Evolutionary conservation across 1,140 invertebrate species (phyloP).

Genomic region (Solen grandis): DNA sequence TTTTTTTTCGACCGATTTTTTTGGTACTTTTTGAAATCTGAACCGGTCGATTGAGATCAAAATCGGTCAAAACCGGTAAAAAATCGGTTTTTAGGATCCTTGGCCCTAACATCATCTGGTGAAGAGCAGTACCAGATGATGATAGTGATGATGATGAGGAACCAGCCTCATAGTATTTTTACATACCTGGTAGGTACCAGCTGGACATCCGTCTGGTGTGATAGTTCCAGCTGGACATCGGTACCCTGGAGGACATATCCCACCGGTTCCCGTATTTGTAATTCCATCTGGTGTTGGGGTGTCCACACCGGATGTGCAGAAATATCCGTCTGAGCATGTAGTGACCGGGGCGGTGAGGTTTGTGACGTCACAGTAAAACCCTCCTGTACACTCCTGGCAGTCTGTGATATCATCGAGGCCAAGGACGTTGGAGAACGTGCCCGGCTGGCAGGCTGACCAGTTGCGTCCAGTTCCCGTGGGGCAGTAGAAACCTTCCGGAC

Average conservation of each 20-base stretch:
- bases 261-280: conserved; percentile 73
- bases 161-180: no score
- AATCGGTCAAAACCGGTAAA: no score
- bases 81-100: no score
- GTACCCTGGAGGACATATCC: conserved; percentile 76
- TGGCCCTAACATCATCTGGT: no score
- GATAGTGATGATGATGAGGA: no score
- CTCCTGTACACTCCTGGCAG: conserved; percentile 74
- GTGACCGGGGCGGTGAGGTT: conserved; percentile 74
- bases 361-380: conserved; percentile 74
- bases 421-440: conserved; percentile 74
- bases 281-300: conserved; percentile 68
- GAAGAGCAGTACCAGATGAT: no score
- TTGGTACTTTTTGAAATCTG: no score
- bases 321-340: conserved; percentile 71
- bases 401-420: conserved; percentile 67
- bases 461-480: conserved; percentile 73
- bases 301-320: conserved; percentile 74
- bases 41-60: no score
- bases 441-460: conserved; percentile 74
- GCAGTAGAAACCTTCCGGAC: conserved; percentile 77
- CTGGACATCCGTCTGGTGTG: conserved; percentile 68
- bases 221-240: conserved; percentile 71
- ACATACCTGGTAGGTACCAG: conserved; percentile 78
- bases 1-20: no score